Conservation (phyloP, 2,113 vertebrate genomes). For the Chunga burmeisteri region DNA sequence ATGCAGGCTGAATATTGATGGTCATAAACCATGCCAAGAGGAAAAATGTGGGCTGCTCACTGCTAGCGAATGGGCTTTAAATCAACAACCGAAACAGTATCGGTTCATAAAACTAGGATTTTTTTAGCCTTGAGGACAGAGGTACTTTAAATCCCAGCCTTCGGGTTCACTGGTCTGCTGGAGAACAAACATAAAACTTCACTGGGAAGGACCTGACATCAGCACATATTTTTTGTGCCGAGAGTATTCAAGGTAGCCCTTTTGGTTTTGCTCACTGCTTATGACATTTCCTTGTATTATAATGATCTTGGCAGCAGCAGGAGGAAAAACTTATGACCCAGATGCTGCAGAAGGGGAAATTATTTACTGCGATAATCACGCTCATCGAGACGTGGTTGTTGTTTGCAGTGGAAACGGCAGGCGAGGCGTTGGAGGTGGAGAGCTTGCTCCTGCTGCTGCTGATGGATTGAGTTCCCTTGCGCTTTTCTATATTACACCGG, state of each 20-base stretch:
- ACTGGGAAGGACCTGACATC: slow-evolving; percentile 19
- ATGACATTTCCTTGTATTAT: background rate
- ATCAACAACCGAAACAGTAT: slow-evolving; percentile 53
- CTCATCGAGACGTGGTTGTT: fast-evolving
- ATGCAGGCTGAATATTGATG: slow-evolving; percentile 20
- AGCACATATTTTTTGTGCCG: slow-evolving; percentile 24
- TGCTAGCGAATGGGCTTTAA: slow-evolving; percentile 57
- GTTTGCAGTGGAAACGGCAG: background rate
- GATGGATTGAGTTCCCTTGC: background rate
- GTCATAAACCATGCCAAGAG: slow-evolving; percentile 52
- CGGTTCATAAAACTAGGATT: slow-evolving; percentile 58
- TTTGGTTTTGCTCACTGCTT: slow-evolving; percentile 14
- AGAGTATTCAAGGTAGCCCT: slow-evolving; percentile 5
- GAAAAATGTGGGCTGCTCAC: slow-evolving; percentile 26
- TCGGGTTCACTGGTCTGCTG: slow-evolving; percentile 32
- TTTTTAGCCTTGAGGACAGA: slow-evolving; percentile 65
- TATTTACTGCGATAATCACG: background rate
- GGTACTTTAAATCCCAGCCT: slow-evolving; percentile 63
- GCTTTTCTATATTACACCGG: background rate
- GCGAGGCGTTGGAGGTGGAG: background rate
- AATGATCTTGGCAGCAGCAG: background rate
- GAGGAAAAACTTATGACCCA: background rate
- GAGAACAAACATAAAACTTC: slow-evolving; percentile 54
- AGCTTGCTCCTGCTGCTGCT: background rate
- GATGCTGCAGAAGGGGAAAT: background rate